Base-by-base conservation (phyloP, 2,797 vertebrate genomes). In the Rhabdomys pumilio region DNA sequence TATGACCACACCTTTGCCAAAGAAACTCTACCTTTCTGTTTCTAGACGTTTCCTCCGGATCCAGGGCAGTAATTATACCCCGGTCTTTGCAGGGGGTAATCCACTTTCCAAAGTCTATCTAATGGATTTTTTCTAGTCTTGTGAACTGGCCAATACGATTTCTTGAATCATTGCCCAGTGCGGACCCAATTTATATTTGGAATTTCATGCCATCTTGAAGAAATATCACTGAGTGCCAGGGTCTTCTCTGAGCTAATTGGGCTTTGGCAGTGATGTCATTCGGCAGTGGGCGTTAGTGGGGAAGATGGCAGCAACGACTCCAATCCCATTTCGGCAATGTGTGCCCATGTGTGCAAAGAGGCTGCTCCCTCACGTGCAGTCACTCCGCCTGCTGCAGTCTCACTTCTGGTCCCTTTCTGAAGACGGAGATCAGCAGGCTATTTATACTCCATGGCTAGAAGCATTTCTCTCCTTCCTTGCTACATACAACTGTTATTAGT, bases 241-340 rank as follows among this genome's bases (percentile, higher is more conserved):
- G 96, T 97, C 97, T 96, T 97, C 98, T 98, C 84, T 97, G 97
- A 98, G 96, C 97, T 98, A 98, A 98, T 98, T 98, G 98, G 98
- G 96, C 98, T 98, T 98, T 98, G 98, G 97, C 97, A 97, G 95
- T 98, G 98, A 98, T 98, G 98, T 98, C 98, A 98, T 96, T 96
- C 96, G 67, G 17, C 20, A 55, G 97, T 98, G 96, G 97, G 97
- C 87, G 97, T 97, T 97, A 97, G 98, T 97, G 93, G 61, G 96
- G 97, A 96, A 94, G 97, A 95, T 95, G 96, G 97, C 95, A 95
- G 95, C 41, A 77, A 96, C 91, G 95, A 93, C 93, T 94, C 80
- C 90, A 88, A 93, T 96, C 95, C 97, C 87, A 1, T 96, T 97
- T 95, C 92, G 26, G 97, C 92, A 97, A 91, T 57, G 57, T 95